Conservation (phyloP, 2,888 invertebrate species). For the Iselma pallidipennis region DNA sequence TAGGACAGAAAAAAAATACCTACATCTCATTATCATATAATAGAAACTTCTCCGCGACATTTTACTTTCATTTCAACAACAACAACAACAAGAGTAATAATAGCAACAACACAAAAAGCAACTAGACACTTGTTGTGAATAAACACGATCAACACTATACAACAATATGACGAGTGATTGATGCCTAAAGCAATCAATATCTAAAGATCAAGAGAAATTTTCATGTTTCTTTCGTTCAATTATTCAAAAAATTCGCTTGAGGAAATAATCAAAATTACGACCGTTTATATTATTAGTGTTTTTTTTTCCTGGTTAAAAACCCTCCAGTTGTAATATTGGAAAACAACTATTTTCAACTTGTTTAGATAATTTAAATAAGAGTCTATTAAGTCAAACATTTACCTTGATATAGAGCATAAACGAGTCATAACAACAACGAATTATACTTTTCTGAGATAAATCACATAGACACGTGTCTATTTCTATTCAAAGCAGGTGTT, state of each 20-base stretch:
- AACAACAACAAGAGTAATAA: not conserved
- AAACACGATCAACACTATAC: not conserved
- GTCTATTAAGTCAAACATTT: no score
- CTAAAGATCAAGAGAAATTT: not conserved
- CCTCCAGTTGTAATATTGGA: not conserved
- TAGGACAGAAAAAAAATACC: not conserved
- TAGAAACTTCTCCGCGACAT: conserved; percentile 12
- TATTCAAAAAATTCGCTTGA: not conserved
- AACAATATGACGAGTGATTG: not conserved
- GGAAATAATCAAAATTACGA: not conserved
- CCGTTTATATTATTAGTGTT: not conserved
- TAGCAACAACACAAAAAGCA: not conserved
- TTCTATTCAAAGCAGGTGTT: not conserved
- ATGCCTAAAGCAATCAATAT: not conserved
- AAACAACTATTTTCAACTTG: no score
- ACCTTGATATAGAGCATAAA: no score
- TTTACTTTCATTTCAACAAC: conserved; percentile 6
- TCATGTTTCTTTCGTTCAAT: not conserved
- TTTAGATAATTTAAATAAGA: no score
- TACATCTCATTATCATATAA: conserved; percentile 16
- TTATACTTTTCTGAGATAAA: not conserved
- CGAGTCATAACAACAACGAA: not conserved
- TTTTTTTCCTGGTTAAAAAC: no score
- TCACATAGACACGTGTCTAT: no score
- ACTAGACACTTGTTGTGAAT: not conserved